These are phyloP conservation scores for Dolichopus griseipennis DNA, from an alignment of 2,888 invertebrate species.

Conservation along the genomic window DNA sequence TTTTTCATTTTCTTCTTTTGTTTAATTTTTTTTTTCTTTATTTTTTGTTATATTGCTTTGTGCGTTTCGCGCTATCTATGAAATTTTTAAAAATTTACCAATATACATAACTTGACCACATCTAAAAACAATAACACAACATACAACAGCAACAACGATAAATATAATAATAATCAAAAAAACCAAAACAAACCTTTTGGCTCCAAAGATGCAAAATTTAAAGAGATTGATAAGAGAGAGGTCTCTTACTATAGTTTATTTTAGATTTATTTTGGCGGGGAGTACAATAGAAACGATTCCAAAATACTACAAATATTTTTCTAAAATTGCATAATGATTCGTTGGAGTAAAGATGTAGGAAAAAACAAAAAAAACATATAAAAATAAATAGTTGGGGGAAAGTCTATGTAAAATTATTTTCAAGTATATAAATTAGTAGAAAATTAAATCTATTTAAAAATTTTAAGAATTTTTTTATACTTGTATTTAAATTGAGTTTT, in stretches of 20 bases:
- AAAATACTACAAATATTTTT: not conserved
- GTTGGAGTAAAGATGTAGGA: too few species aligned
- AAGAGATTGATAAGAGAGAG: slow-evolving; percentile 2
- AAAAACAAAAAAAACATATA: too few species aligned
- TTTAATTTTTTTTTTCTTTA: too few species aligned
- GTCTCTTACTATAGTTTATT: not conserved
- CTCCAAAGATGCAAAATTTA: not conserved
- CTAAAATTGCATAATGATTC: too few species aligned
- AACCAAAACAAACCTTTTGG: not conserved
- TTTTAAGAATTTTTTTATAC: too few species aligned
- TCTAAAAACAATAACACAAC: too few species aligned
- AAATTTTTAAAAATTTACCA: not conserved
- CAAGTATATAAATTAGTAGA: too few species aligned
- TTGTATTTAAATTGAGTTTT: too few species aligned
- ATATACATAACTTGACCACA: not conserved
- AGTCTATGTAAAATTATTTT: too few species aligned
- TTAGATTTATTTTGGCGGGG: not conserved
- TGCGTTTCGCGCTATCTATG: not conserved
- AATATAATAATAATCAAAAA: not conserved
- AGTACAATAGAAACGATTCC: not conserved
- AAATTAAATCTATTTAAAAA: too few species aligned
- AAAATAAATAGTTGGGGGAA: too few species aligned
- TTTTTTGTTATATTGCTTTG: not conserved
- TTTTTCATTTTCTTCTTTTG: too few species aligned
- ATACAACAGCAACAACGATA: not conserved